Percentiles rank a stretch among this genome's conserved stretches.
These are phyloP conservation scores for Spheniscus humboldti DNA, from an alignment of 2,797 vertebrate species.

Conservation along the genomic window DNA sequence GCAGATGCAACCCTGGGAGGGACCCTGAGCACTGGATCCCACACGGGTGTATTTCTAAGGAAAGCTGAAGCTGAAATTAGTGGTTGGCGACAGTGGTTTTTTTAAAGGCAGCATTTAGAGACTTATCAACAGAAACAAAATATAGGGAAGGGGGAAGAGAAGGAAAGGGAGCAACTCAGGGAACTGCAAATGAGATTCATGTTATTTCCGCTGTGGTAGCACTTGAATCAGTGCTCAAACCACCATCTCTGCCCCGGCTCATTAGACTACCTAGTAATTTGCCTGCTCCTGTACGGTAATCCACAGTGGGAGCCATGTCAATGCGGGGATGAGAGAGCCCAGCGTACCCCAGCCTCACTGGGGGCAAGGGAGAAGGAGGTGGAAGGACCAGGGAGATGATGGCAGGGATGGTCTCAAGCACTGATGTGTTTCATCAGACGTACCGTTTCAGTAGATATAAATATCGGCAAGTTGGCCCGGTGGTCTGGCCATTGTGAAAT, in stretches of 20 bases:
- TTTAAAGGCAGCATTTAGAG: conserved; percentile 30
- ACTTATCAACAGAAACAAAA: conserved; percentile 33
- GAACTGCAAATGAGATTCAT: neutral
- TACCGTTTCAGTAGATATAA: neutral
- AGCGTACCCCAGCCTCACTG: neutral
- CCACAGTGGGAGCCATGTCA: neutral
- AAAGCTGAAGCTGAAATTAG: conserved; percentile 22
- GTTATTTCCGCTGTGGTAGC: conserved; percentile 9
- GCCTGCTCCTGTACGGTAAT: neutral
- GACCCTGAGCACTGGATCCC: neutral
- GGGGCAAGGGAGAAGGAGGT: neutral
- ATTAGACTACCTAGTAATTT: neutral
- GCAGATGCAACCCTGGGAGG: neutral
- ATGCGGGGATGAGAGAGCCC: neutral
- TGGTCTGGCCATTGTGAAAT: neutral
- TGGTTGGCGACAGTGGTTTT: conserved; percentile 17
- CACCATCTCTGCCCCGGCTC: neutral
- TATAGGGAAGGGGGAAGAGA: neutral
- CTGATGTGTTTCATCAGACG: neutral
- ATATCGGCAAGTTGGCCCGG: neutral
- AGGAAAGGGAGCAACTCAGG: neutral
- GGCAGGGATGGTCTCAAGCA: neutral
- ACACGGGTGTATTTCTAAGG: neutral
- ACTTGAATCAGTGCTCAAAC: conserved; percentile 6
- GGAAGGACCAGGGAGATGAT: neutral